Percentiles rank a stretch among this genome's conserved stretches.
Evolutionary conservation across 2,797 vertebrate species (phyloP).

Genomic region (Uromys caudimaculatus): DNA sequence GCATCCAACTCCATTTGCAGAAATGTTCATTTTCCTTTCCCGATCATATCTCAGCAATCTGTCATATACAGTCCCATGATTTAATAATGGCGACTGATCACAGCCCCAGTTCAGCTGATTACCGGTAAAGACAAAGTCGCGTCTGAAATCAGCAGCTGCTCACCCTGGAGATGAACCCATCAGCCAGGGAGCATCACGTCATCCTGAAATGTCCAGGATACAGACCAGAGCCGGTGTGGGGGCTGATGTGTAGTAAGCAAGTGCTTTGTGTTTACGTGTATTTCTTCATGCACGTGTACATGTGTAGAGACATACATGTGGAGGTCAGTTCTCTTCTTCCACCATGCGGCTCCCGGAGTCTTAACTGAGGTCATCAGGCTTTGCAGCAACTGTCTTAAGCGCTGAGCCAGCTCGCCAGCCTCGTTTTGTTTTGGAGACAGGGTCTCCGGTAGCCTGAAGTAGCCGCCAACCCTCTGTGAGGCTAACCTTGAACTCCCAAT

Average conservation of each 20-base stretch:
- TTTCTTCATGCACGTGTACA: no score
- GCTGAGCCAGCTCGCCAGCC: rapidly evolving
- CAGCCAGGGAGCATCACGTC: background rate
- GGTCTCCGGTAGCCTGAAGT: background rate
- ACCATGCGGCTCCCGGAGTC: background rate
- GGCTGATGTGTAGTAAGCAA: background rate
- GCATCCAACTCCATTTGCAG: background rate
- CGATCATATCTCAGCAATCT: background rate
- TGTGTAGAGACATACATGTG: no score
- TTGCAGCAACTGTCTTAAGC: no score
- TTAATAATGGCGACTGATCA: background rate
- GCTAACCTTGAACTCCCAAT: background rate
- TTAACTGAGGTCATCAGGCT: no score
- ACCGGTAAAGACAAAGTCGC: background rate
- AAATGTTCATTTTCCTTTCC: conserved; percentile 9
- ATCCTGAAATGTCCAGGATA: background rate
- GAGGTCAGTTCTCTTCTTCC: background rate
- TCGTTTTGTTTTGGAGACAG: background rate
- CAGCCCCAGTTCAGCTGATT: background rate
- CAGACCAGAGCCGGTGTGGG: background rate
- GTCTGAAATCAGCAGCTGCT: background rate
- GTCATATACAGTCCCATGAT: background rate
- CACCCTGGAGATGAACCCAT: background rate
- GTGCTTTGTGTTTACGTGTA: no score
- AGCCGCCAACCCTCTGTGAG: background rate